Evolutionary conservation across 2,797 vertebrate genomes (phyloP).

Genomic region (Semotilus atromaculatus): DNA sequence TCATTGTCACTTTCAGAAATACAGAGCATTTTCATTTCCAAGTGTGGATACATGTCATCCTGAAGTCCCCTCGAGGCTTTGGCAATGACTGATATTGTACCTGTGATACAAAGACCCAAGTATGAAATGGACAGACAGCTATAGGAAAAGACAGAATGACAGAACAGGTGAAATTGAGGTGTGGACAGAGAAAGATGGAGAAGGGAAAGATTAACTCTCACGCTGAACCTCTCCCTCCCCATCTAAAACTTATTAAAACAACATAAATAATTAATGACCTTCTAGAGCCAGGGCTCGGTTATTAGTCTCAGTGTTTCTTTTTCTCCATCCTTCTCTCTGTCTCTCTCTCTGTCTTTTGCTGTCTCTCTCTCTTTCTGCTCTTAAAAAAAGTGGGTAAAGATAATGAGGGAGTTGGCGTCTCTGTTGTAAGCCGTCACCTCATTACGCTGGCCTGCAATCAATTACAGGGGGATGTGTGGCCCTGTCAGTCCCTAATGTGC

Average conservation of each 20-base stretch:
- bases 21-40: background rate
- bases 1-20: slow-evolving; percentile 39
- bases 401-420: slow-evolving; percentile 69
- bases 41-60: slow-evolving; percentile 2
- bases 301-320: slow-evolving; percentile 62
- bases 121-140: slow-evolving; percentile 28
- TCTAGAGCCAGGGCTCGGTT: slow-evolving; percentile 64
- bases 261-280: slow-evolving; percentile 73
- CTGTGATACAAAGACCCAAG: slow-evolving; percentile 29
- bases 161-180: slow-evolving; percentile 33
- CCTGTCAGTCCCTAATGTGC: slow-evolving; percentile 65
- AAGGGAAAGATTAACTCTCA: slow-evolving; percentile 48
- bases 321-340: slow-evolving; percentile 40
- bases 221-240: slow-evolving; percentile 55
- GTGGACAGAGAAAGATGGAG: slow-evolving; percentile 41
- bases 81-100: slow-evolving; percentile 7
- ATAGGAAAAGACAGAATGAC: slow-evolving; percentile 43
- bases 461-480: slow-evolving; percentile 68
- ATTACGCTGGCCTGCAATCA: slow-evolving; percentile 70
- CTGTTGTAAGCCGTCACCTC: slow-evolving; percentile 74
- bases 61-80: slow-evolving; percentile 5
- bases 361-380: slow-evolving; percentile 57
- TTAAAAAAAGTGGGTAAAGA: slow-evolving; percentile 66
- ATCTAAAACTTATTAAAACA: slow-evolving; percentile 72
- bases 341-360: slow-evolving; percentile 51